Conservation (phyloP, 2,888 invertebrate genomes). For the Eretmocerus hayati region DNA sequence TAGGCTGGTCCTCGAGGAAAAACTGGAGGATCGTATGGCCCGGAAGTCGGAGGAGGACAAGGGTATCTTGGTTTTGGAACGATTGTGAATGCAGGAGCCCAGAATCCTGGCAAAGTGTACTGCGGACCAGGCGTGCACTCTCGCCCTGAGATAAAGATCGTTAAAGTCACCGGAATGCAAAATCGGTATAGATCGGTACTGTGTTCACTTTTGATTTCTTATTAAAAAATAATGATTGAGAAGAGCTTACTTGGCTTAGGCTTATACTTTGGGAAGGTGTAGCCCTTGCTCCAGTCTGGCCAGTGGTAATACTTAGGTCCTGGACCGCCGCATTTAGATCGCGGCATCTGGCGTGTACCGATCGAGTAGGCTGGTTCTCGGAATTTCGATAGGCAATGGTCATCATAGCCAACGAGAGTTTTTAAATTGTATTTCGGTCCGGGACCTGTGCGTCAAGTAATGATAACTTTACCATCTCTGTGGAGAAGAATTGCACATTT, state of each 20-base stretch:
- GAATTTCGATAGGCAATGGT: slow-evolving; percentile 56
- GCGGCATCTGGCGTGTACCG: slow-evolving; percentile 41
- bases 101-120: slow-evolving; percentile 8
- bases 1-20: slow-evolving; percentile 22
- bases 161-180: too few species aligned
- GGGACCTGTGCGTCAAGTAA: slow-evolving; percentile 42
- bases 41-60: background rate
- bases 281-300: slow-evolving; percentile 23
- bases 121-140: slow-evolving; percentile 13
- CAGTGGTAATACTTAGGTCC: slow-evolving; percentile 49
- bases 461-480: background rate
- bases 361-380: slow-evolving; percentile 61
- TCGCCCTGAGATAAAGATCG: too few species aligned
- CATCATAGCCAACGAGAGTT: slow-evolving; percentile 54
- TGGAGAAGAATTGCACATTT: background rate
- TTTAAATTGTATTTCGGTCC: slow-evolving; percentile 59
- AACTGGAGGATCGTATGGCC: slow-evolving; percentile 8
- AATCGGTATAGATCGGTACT: too few species aligned
- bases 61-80: background rate
- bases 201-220: too few species aligned
- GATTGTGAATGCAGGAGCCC: slow-evolving; percentile 12
- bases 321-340: slow-evolving; percentile 38
- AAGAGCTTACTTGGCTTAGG: slow-evolving; percentile 1
- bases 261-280: slow-evolving; percentile 4
- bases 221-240: too few species aligned